A percentile compares a stretch with the other conserved stretches of the same genome.
phyloP scores from a whole-genome alignment of 92 coral and sea anemone species.

The Porites cylindrica region DNA sequence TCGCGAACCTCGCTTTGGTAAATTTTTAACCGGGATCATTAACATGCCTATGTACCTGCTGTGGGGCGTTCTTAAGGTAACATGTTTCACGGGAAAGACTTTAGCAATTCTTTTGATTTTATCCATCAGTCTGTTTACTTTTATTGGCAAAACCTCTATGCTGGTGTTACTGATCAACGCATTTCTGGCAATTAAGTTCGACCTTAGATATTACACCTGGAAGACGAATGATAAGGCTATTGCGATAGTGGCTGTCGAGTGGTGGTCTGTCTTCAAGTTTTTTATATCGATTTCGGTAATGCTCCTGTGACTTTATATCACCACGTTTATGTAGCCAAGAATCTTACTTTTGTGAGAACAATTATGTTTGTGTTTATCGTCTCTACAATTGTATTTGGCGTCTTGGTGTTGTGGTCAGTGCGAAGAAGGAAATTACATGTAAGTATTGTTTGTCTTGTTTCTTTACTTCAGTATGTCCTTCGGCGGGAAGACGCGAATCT shows the following conservation, averaged over 20 bases:
- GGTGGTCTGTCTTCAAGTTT: not conserved
- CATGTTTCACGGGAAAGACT: too few species aligned
- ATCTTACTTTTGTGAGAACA: not conserved
- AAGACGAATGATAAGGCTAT: not conserved
- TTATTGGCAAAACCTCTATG: not conserved
- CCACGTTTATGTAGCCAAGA: not conserved
- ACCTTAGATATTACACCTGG: not conserved
- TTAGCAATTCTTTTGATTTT: too few species aligned
- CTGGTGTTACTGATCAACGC: not conserved
- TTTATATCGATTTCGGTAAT: not conserved
- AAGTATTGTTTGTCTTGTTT: not conserved
- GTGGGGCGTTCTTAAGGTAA: too few species aligned
- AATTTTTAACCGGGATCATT: too few species aligned
- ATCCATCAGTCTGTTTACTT: not conserved
- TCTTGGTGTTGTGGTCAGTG: not conserved
- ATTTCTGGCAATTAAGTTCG: not conserved
- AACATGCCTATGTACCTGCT: too few species aligned
- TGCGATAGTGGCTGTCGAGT: not conserved
- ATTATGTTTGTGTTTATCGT: not conserved
- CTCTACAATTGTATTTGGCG: not conserved
- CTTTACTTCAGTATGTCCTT: too few species aligned
- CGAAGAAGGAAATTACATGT: not conserved
- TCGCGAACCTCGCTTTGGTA: too few species aligned
- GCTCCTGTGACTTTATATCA: not conserved
- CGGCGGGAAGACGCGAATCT: too few species aligned